Conservation (phyloP, 2,113 vertebrate genomes). For the Diglossa brunneiventris region DNA sequence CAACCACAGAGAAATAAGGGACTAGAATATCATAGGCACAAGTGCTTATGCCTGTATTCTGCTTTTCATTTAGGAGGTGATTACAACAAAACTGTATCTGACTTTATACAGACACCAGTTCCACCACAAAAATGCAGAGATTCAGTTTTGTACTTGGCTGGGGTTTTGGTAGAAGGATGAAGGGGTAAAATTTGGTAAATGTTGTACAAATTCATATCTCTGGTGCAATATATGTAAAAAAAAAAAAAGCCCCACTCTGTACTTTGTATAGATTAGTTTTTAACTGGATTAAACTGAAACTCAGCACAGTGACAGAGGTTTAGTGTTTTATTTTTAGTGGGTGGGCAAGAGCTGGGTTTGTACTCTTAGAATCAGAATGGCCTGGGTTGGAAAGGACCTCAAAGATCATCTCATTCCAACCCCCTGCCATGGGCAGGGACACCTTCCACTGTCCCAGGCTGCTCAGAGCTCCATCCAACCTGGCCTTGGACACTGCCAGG, state of each 20-base stretch:
- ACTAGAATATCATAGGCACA: background rate
- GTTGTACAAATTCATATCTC: slow-evolving; percentile 47
- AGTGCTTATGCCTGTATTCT: background rate
- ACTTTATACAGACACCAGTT: background rate
- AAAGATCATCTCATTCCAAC: background rate
- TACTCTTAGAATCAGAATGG: background rate
- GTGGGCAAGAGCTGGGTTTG: background rate
- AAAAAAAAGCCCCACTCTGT: background rate
- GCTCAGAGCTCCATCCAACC: background rate
- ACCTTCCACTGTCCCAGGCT: background rate
- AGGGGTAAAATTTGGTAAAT: background rate
- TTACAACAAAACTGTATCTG: background rate
- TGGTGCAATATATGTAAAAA: slow-evolving; percentile 50
- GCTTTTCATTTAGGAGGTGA: slow-evolving; percentile 8
- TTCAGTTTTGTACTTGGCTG: slow-evolving; percentile 12
- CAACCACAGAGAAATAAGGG: background rate
- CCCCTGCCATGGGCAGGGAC: too few relatives aligned
- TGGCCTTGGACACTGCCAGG: background rate
- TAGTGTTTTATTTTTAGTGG: background rate
- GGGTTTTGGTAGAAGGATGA: background rate
- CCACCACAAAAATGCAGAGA: slow-evolving; percentile 12
- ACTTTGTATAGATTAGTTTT: slow-evolving; percentile 65
- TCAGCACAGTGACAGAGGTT: background rate
- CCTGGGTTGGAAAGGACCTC: background rate
- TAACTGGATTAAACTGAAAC: slow-evolving; percentile 68